Base-by-base conservation (phyloP, 2,888 invertebrate species). In the Chalcosyrphus nemorum region DNA sequence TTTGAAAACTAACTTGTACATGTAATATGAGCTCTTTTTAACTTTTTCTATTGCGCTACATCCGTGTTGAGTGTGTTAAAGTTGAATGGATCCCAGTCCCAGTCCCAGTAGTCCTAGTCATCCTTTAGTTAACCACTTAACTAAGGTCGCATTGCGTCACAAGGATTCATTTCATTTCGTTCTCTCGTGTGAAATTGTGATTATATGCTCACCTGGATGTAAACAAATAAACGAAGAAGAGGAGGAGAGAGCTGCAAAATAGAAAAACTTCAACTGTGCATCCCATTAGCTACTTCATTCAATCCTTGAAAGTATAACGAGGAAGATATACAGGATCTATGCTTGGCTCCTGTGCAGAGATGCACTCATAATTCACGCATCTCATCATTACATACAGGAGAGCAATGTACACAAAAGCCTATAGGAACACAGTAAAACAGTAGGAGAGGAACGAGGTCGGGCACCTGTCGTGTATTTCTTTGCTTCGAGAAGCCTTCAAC, bases 381-480 rank as follows among this genome's bases (percentile, higher is more conserved):
- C 54, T 59, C 65, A 71, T 81, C 65, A 81, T 81, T 50, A 68
- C 52, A 66, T 56, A 29, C 13, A n/a, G 21, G 59, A 59, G 38
- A 19, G 52, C 5, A 17, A 65, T 66, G 35, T 27, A 50, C 47
- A 75, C 27, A 43, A 50, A 11, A 24, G 32, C 7, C 50, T n/a
- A n/a, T n/a, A n/a, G n/a, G n/a, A n/a, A n/a, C n/a, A n/a, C n/a
- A n/a, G n/a, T n/a, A n/a, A n/a, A n/a, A n/a, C 21, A 7, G n/a
- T 17, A 41, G n/a, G 9, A 1, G 32, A 57, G 61, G 38, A 74
- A 63, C 54, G 54, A 56, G 74, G 70, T 71, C 57, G 81, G 77
- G 65, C 59, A 71, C 76, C 81, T 76, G 76, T 81, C 65, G 76
- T 81, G 81, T 71, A 76, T 81, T 70, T 57, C 50, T 50, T 63